Evolutionary conservation across 2,113 vertebrate genomes (phyloP).

Genomic region (Calyptomena viridis): DNA sequence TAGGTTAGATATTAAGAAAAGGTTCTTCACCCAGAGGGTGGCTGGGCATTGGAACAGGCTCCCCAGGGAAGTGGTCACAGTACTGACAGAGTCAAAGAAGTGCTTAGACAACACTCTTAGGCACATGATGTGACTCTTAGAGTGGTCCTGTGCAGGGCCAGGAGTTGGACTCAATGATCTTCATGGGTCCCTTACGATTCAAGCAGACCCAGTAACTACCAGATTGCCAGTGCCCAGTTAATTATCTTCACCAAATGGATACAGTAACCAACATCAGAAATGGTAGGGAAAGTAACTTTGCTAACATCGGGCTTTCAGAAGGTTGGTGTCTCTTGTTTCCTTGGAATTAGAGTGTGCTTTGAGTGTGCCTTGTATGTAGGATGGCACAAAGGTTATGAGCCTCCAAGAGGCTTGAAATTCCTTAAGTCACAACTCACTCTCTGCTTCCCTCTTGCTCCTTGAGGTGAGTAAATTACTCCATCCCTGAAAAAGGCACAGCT

Average conservation of each 20-base stretch:
- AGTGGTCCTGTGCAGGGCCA: neutral
- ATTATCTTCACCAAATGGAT: neutral
- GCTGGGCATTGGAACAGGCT: neutral
- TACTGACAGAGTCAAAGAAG: neutral
- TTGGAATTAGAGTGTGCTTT: neutral
- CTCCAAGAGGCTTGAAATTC: neutral
- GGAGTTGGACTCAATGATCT: neutral
- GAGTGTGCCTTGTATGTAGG: neutral
- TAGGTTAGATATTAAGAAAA: neutral
- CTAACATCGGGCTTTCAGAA: neutral
- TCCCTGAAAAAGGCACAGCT: neutral
- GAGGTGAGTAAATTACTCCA: neutral
- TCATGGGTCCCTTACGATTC: neutral
- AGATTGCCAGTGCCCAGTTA: neutral
- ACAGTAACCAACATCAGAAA: neutral
- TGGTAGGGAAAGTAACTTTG: neutral
- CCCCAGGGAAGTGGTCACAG: neutral
- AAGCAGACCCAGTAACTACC: neutral
- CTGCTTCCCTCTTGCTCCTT: neutral
- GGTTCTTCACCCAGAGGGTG: neutral
- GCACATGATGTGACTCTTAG: neutral
- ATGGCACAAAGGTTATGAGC: neutral
- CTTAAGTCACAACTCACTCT: neutral
- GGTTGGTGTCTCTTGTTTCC: neutral
- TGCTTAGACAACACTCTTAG: neutral